A percentile compares a stretch with the other conserved stretches of the same genome.
Evolutionary conservation across 2,888 invertebrate species (phyloP).

Genomic region (Apotomis betuletana): DNA sequence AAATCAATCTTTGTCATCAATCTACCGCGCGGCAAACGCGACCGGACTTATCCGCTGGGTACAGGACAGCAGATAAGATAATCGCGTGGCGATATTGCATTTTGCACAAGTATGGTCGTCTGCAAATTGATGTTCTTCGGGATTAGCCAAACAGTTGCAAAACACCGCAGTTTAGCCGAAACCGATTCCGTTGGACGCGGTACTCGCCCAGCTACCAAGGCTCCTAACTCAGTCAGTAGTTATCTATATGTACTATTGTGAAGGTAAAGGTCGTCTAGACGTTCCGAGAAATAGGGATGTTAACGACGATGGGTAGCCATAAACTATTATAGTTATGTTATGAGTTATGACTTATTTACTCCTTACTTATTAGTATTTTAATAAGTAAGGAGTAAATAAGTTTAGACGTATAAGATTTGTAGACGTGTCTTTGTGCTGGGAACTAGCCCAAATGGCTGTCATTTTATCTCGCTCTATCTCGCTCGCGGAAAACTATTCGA

Average conservation of each 20-base stretch:
- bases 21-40: no score
- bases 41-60: no score
- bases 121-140: background rate
- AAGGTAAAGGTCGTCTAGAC: slow-evolving; percentile 19
- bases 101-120: no score
- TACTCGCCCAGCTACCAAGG: background rate
- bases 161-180: slow-evolving; percentile 12
- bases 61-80: no score
- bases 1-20: no score
- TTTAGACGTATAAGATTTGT: background rate
- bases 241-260: background rate
- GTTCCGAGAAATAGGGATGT: slow-evolving; percentile 4
- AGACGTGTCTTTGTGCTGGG: no score
- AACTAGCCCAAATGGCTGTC: no score
- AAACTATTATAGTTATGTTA: background rate
- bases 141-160: background rate
- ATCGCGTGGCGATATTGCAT: no score
- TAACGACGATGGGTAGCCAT: slow-evolving; percentile 6
- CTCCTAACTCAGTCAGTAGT: background rate
- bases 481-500: no score
- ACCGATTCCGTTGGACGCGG: slow-evolving; percentile 6
- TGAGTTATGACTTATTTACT: background rate
- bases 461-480: background rate
- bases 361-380: slow-evolving; percentile 1
- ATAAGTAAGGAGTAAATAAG: background rate